A percentile compares a stretch with the other conserved stretches of the same genome.
Conservation (phyloP, 2,113 vertebrate genomes). For the Fulica atra region DNA sequence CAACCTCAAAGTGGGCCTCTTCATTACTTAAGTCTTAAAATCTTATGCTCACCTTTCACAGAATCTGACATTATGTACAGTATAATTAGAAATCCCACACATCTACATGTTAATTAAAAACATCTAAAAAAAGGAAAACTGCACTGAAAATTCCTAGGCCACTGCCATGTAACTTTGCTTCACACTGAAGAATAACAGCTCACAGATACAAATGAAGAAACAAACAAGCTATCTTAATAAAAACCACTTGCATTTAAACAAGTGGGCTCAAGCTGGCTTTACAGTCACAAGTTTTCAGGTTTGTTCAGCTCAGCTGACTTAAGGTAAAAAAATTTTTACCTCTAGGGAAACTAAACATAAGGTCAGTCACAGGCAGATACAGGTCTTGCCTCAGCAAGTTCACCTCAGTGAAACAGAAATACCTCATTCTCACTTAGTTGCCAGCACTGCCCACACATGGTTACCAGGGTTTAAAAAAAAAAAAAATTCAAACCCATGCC, state of each 20-base stretch:
- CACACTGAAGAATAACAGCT: background rate
- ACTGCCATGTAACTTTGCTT: background rate
- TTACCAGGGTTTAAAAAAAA: background rate
- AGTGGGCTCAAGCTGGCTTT: background rate
- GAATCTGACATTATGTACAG: background rate
- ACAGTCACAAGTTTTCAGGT: background rate
- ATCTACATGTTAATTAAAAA: background rate
- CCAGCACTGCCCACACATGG: constrained; percentile 14
- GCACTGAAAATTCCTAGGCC: background rate
- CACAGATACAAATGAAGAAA: background rate
- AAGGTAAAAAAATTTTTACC: background rate
- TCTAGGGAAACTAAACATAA: constrained; percentile 1
- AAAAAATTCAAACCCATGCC: background rate
- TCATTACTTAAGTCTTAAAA: background rate
- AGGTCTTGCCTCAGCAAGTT: constrained; percentile 39
- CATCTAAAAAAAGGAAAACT: background rate
- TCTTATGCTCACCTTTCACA: background rate
- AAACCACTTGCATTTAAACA: background rate
- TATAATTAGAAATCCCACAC: background rate
- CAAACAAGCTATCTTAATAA: background rate
- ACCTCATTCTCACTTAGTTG: background rate
- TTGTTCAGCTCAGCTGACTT: background rate
- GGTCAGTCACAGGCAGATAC: background rate
- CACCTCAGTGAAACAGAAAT: constrained; percentile 10
- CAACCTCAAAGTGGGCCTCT: background rate